Evolutionary conservation across 2,888 invertebrate genomes (phyloP).

Genomic region (Zygothrica quintamaculata): DNA sequence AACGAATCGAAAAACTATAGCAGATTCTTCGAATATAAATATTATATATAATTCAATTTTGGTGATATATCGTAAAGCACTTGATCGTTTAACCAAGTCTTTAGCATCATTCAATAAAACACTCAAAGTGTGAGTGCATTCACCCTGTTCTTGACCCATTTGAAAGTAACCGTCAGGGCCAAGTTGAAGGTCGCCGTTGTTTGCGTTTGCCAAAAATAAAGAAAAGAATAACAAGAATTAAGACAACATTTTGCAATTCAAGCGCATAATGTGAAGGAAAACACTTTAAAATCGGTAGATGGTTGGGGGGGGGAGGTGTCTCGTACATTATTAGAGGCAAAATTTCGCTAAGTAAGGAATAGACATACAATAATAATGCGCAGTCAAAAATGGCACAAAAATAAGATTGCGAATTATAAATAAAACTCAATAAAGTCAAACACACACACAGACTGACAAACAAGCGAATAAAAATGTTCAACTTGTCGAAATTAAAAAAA

Average conservation of each 20-base stretch:
- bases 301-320: neutral
- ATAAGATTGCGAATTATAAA: conserved; percentile 58
- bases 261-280: neutral
- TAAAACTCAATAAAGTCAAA: conserved; percentile 33
- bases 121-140: neutral
- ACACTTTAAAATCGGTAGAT: neutral
- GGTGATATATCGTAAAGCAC: too few species aligned
- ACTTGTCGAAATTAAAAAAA: conserved; percentile 46
- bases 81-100: too few species aligned
- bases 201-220: neutral
- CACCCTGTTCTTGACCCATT: conserved; percentile 8
- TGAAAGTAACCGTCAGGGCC: conserved; percentile 18
- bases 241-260: neutral
- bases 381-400: conserved; percentile 51
- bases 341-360: too few species aligned
- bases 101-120: too few species aligned
- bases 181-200: conserved; percentile 37
- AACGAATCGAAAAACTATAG: too few species aligned
- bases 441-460: conserved; percentile 9
- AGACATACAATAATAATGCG: conserved; percentile 37
- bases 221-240: neutral
- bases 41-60: too few species aligned
- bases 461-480: conserved; percentile 32
- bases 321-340: too few species aligned
- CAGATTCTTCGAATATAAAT: too few species aligned